Conservation (phyloP, 2,888 invertebrate genomes). For the Drosophila mimica region DNA sequence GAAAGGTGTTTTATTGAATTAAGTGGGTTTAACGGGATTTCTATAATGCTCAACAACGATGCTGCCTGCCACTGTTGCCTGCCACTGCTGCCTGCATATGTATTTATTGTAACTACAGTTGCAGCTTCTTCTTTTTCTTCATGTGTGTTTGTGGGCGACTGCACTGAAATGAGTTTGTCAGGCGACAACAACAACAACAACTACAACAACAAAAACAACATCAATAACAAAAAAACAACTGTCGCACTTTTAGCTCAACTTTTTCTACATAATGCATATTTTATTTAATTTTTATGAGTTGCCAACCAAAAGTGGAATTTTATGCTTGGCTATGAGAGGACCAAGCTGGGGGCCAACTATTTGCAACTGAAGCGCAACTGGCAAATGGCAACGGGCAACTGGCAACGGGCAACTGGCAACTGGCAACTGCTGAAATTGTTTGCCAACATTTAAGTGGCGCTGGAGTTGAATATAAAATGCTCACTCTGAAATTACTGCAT, state of each 20-base stretch:
- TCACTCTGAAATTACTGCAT: conserved; percentile 38
- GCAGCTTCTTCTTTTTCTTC: conserved; percentile 20
- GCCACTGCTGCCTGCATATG: conserved; percentile 54
- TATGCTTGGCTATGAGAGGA: conserved; percentile 17
- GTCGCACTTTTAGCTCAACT: conserved; percentile 72
- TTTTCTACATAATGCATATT: conserved; percentile 71
- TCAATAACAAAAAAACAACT: conserved; percentile 38
- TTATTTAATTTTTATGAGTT: conserved; percentile 77
- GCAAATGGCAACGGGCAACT: conserved; percentile 5
- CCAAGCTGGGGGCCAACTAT: background rate
- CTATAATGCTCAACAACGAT: conserved; percentile 71
- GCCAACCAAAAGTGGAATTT: conserved; percentile 64
- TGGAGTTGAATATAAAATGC: conserved; percentile 48
- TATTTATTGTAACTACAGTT: conserved; percentile 78
- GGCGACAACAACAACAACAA: conserved; percentile 32
- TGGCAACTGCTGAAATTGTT: conserved; percentile 52
- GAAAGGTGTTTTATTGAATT: conserved; percentile 81
- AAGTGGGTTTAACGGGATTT: conserved; percentile 80
- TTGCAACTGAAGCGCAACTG: conserved; percentile 2
- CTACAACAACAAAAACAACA: conserved; percentile 31
- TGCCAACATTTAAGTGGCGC: conserved; percentile 72
- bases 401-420: background rate
- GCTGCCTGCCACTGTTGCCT: conserved; percentile 35
- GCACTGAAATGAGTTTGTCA: conserved; percentile 46
- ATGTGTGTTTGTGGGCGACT: conserved; percentile 33